These are phyloP conservation scores for Sarcophaga bullata DNA, from an alignment of 1,140 invertebrate species.

Conservation along the genomic window DNA sequence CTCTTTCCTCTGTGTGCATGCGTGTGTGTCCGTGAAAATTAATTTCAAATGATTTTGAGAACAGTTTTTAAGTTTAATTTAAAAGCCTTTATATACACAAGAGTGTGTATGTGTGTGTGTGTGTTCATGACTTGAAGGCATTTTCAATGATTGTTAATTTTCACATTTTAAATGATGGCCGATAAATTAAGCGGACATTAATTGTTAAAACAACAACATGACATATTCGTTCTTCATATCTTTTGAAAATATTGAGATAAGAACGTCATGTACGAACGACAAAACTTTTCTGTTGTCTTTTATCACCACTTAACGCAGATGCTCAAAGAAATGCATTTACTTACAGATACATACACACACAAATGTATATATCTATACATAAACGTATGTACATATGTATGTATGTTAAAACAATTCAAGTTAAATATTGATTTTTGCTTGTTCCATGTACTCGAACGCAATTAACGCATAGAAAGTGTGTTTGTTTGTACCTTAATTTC, in stretches of 20 bases:
- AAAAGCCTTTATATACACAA: too few relatives aligned
- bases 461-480: too few relatives aligned
- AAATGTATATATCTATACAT: background rate
- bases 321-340: background rate
- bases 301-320: background rate
- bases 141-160: background rate
- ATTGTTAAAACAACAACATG: background rate
- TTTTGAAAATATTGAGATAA: slow-evolving; percentile 8
- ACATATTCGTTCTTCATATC: background rate
- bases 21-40: too few relatives aligned
- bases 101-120: too few relatives aligned
- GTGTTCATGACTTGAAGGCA: background rate
- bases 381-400: background rate
- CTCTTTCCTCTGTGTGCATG: too few relatives aligned
- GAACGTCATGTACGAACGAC: background rate
- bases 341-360: background rate
- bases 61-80: too few relatives aligned
- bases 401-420: background rate
- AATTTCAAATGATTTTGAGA: too few relatives aligned
- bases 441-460: too few relatives aligned
- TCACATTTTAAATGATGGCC: background rate
- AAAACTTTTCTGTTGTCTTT: background rate
- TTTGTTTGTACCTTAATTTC: too few relatives aligned
- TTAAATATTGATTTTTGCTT: too few relatives aligned
- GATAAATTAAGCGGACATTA: slow-evolving; percentile 9